phyloP scores from a whole-genome alignment of 2,888 invertebrate species.

The Sisyra terminalis region DNA sequence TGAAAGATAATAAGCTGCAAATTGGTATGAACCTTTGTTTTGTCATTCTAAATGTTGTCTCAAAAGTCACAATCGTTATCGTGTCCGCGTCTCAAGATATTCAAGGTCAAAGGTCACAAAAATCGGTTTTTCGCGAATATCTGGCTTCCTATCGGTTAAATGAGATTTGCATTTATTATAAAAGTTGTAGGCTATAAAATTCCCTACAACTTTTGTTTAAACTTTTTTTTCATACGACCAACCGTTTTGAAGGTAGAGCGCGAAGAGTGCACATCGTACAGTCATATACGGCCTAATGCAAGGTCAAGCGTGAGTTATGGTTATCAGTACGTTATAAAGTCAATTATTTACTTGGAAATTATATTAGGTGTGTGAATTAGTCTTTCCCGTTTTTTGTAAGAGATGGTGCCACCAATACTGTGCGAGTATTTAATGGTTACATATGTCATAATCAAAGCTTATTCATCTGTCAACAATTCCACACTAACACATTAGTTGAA shows the following conservation, averaged over 20 bases:
- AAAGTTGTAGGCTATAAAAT: conserved; percentile 2
- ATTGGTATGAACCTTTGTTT: not conserved
- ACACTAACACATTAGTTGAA: no score
- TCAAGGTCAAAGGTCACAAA: conserved; percentile 1
- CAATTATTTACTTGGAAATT: not conserved
- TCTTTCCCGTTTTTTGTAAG: no score
- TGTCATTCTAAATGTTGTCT: not conserved
- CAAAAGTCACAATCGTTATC: no score
- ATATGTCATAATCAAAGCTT: no score
- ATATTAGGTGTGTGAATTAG: no score
- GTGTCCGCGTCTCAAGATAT: no score
- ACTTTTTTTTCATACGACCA: not conserved
- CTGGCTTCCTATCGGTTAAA: not conserved
- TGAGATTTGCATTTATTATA: conserved; percentile 1
- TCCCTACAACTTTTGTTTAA: not conserved
- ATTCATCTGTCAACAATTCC: no score
- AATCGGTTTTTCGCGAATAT: conserved; percentile 1
- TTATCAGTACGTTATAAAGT: not conserved
- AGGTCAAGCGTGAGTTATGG: not conserved
- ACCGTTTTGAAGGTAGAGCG: conserved; percentile 2
- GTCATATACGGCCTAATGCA: not conserved
- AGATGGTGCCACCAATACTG: no score
- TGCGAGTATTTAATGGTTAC: no score
- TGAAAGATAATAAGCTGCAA: not conserved
- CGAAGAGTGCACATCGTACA: not conserved